Base-by-base conservation (phyloP, 1,140 invertebrate genomes). In the Heterodera schachtii region DNA sequence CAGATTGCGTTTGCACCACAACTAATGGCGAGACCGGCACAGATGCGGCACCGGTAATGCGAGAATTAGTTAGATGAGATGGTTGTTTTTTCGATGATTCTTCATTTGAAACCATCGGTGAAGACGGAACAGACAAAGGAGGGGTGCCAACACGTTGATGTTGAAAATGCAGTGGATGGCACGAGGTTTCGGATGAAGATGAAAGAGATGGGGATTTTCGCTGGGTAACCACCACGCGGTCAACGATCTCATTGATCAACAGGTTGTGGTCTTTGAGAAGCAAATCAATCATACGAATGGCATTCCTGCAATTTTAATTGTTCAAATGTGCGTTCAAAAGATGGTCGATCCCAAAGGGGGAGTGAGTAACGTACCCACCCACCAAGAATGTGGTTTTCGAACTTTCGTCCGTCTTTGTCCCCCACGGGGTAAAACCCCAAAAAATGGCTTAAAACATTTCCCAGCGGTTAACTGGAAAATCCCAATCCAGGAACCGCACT, bases 201-300 rank as follows among this genome's bases (percentile, higher is more conserved):
- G 82, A 60, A 73, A 64, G 47, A 70, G 46, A 43, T 49, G 66
- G 71, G 6, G 41, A 73, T 49, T 57, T 77, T 9, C 79, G 81
- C 6, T 67, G 46, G 7, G 44, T n/a, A n/a, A 21, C 43, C n/a
- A 78, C 46, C 43, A 84, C 84, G 19, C 83, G 69, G 21, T 76
- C 75, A 52, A 88, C 86, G 13, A 90, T 84, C 41, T 89, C 88
- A 57, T 69, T 78, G 52, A 88, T 82, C 16, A 74, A 31, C 41
- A 81, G 49, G 41, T 90, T 85, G 69, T 76, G 81, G 46, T 88
- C 88, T n/a, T 78, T 73, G 16, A 88, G 78, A 7, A 90, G 79
- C 13, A 80, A 43, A 13, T 90, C 86, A 66, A 88, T 88, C 87
- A 88, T 88, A 21, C 43, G 41, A 41, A 88, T 75, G 47, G 87